Evolutionary conservation across 2,888 invertebrate species (phyloP), one percentile per base, ranked within the genome.

Genomic region (Rotaria magnacalcarata): DNA sequence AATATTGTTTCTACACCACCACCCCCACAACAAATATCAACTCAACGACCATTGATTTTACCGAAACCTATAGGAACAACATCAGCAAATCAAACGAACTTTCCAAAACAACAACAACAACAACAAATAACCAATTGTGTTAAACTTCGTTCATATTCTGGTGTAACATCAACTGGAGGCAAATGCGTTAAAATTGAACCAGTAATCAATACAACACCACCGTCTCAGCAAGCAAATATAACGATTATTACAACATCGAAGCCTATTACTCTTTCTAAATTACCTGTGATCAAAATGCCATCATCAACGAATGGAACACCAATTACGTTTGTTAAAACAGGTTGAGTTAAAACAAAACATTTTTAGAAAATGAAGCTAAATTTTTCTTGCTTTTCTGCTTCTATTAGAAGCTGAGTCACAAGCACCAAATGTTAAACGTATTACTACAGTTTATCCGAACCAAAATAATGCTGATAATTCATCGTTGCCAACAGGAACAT

Each of bases 161-260:
- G 47, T 47, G 47, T 47, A 8, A 34, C 80, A 47, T 47, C 80
- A 47, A 43, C 47, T 11, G 47, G 47, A 11, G 14, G 21, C 47
- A 80, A 80, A 47, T 80, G 80, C n/a, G 80, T 80, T n/a, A 80
- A 80, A 80, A 80, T 80, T 21, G 80, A 80, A 80, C 80, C 80
- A 43, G n/a, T 80, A n/a, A 43, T 47, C 8, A 21, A 43, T 47
- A 19, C 43, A 80, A n/a, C 10, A 80, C 24, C 47, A 24, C 47
- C 75, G 50, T 50, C 16, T 47, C 21, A 24, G 6, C 47, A 47
- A 47, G 11, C 47, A 24, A 80, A 80, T 80, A 80, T 80, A 43
- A 80, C 80, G 11, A 80, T 80, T 47, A 80, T 80, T 47, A 80
- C 80, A 47, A 80, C 80, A 47, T 24, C 80, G n/a, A 80, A 47